A percentile compares a stretch with the other conserved stretches of the same genome.
Evolutionary conservation across 1,140 invertebrate species (phyloP).

Genomic region (Potamilus streckersoni): DNA sequence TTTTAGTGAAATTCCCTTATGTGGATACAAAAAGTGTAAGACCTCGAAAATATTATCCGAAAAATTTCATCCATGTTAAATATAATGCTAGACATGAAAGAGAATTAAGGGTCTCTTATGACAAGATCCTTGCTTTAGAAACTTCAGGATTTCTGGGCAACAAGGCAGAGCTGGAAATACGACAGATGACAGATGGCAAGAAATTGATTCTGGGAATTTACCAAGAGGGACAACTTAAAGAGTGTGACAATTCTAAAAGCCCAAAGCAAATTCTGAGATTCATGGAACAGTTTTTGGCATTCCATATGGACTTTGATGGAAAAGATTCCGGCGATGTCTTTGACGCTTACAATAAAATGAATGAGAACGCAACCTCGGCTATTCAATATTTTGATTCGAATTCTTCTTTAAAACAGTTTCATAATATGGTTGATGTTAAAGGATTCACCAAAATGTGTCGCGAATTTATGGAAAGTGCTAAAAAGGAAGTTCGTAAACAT

Average conservation of each 20-base stretch:
- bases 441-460: conserved; percentile 8
- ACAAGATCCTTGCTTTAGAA: conserved; percentile 22
- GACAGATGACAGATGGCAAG: conserved; percentile 29
- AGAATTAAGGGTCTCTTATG: conserved; percentile 26
- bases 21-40: conserved; percentile 1
- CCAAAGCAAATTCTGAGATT: conserved; percentile 30
- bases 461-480: conserved; percentile 10
- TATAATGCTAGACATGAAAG: conserved; percentile 22
- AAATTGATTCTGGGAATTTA: conserved; percentile 30
- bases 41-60: conserved; percentile 11
- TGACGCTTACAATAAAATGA: conserved; percentile 4
- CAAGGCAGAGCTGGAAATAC: conserved; percentile 15
- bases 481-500: neutral
- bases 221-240: conserved; percentile 24
- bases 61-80: conserved; percentile 28
- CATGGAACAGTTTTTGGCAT: conserved; percentile 18
- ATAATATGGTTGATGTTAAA: conserved; percentile 8
- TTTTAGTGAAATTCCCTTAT: too few relatives aligned
- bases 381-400: conserved; percentile 6
- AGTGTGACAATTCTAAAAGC: conserved; percentile 29
- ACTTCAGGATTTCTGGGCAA: conserved; percentile 15
- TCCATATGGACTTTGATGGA: neutral
- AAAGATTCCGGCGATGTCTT: conserved; percentile 22
- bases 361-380: conserved; percentile 12
- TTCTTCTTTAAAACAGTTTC: conserved; percentile 9